Evolutionary conservation across 2,888 invertebrate genomes (phyloP).

Genomic region (Luperina testacea): DNA sequence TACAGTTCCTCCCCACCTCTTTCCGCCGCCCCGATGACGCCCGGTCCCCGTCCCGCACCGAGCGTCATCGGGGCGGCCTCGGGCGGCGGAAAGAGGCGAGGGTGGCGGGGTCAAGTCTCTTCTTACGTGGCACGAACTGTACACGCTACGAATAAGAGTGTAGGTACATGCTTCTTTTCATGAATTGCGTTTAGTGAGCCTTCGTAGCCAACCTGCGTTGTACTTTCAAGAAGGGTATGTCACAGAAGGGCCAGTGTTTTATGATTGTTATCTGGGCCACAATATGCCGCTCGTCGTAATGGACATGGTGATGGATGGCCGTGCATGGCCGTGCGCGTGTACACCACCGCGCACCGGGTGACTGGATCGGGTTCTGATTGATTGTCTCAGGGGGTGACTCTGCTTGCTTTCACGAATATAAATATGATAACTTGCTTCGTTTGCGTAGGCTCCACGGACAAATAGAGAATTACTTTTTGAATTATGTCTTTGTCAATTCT

Average conservation of each 20-base stretch:
- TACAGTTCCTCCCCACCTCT: no score
- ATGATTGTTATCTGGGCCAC: slow-evolving; percentile 65
- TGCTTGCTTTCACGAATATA: slow-evolving; percentile 31
- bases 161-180: background rate
- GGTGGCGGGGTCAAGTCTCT: no score
- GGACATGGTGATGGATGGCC: slow-evolving; percentile 63
- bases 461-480: background rate
- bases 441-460: background rate
- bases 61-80: no score
- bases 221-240: slow-evolving; percentile 40
- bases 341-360: slow-evolving; percentile 24
- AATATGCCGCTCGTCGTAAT: slow-evolving; percentile 61
- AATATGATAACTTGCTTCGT: slow-evolving; percentile 32
- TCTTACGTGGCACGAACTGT: no score
- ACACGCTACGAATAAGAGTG: background rate
- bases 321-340: slow-evolving; percentile 27
- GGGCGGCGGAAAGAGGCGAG: no score
- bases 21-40: no score
- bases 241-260: slow-evolving; percentile 55
- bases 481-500: background rate
- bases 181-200: slow-evolving; percentile 3
- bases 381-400: slow-evolving; percentile 47
- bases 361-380: slow-evolving; percentile 61
- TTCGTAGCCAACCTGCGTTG: slow-evolving; percentile 3
- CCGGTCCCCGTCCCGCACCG: no score